Evolutionary conservation across 64 coral and sea anemone genomes (phyloP).

Genomic region (Stichodactyla mertensii): DNA sequence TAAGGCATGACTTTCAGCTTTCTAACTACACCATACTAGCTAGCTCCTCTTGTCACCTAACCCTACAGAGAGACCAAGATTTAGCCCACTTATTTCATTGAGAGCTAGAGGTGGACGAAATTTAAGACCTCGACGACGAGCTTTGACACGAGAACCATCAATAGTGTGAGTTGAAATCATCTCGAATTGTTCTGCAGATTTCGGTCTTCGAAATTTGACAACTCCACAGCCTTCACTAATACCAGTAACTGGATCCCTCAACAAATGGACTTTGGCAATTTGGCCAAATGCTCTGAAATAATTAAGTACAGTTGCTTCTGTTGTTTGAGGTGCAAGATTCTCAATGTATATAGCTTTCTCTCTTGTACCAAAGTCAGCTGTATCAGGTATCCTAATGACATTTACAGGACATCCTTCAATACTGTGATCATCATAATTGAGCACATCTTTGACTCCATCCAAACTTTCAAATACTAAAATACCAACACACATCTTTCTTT

Average conservation of each 20-base stretch:
- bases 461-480: constrained; percentile 10
- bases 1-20: background rate
- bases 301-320: background rate
- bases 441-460: background rate
- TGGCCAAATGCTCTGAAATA: constrained; percentile 12
- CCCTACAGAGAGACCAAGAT: background rate
- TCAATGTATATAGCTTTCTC: constrained; percentile 14
- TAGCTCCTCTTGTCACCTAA: background rate
- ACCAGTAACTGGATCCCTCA: background rate
- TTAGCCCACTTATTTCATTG: constrained; percentile 19
- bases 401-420: constrained; percentile 1
- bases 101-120: background rate
- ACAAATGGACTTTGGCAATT: constrained; percentile 13
- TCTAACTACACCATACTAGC: background rate
- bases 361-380: background rate
- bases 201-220: constrained; percentile 5
- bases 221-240: constrained; percentile 16
- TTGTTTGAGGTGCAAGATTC: background rate
- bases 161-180: constrained; percentile 4
- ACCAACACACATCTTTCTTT: constrained; percentile 12
- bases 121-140: constrained; percentile 14
- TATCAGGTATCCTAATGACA: background rate
- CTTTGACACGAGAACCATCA: background rate
- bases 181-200: background rate
- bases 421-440: background rate